These are phyloP conservation scores for Spialia ferax DNA, from an alignment of 2,888 invertebrate genomes.

Conservation along the genomic window DNA sequence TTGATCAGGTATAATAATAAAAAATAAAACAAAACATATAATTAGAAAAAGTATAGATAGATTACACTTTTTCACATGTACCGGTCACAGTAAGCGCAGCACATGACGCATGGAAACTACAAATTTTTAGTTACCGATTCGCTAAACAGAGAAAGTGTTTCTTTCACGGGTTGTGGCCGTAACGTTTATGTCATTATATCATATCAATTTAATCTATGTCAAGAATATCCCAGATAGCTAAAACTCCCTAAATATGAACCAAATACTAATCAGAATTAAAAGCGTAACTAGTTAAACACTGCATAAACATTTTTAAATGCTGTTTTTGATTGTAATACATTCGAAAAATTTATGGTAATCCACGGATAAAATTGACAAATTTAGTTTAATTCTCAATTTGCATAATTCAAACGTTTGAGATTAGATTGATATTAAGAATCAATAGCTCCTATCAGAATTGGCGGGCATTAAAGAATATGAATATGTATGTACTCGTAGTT, in stretches of 20 bases:
- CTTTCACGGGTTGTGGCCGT: constrained; percentile 8
- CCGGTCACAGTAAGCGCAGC: neutral
- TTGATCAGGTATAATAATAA: no score
- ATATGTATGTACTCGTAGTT: constrained; percentile 34
- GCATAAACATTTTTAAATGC: constrained; percentile 14
- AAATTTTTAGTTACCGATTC: neutral
- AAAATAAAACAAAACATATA: no score
- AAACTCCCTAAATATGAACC: neutral
- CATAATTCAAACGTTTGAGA: constrained; percentile 42
- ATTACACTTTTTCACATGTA: neutral
- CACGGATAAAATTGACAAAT: constrained; percentile 35
- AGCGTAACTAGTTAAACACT: constrained; percentile 10
- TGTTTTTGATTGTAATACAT: constrained; percentile 14
- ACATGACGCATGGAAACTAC: neutral
- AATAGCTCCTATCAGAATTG: constrained; percentile 44
- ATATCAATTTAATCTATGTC: neutral
- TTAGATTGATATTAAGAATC: constrained; percentile 43
- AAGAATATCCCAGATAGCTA: neutral
- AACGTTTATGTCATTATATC: neutral
- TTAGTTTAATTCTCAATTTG: constrained; percentile 39
- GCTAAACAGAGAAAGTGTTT: constrained; percentile 13
- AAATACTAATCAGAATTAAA: neutral
- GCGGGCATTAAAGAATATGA: constrained; percentile 37
- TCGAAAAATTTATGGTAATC: constrained; percentile 33
- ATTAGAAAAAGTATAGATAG: no score